Conservation (phyloP, 2,888 invertebrate genomes). For the Therioaphis trifolii region DNA sequence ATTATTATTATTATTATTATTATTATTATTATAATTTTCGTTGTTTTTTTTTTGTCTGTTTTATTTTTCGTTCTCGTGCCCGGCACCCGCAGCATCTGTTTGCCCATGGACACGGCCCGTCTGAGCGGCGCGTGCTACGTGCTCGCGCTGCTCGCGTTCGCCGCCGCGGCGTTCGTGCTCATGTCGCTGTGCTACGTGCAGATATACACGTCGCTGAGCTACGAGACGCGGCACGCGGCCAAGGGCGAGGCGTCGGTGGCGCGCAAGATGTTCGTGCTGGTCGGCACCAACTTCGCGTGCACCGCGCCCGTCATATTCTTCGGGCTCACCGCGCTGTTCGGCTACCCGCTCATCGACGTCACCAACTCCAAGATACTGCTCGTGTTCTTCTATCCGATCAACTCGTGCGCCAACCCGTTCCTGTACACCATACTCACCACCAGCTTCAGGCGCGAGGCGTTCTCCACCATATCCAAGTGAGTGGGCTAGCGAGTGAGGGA, state of each 20-base stretch:
- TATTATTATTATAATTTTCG: no score
- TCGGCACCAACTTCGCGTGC: constrained; percentile 84
- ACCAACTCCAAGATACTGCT: constrained; percentile 83
- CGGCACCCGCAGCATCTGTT: constrained; percentile 78
- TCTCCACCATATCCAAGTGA: constrained; percentile 76
- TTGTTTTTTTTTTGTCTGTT: no score
- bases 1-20: no score
- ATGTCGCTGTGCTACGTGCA: constrained; percentile 88
- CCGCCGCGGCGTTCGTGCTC: constrained; percentile 83
- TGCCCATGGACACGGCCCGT: constrained; percentile 85
- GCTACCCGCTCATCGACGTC: constrained; percentile 85
- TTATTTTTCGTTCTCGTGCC: no score
- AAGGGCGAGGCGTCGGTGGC: constrained; percentile 81
- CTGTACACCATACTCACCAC: constrained; percentile 90
- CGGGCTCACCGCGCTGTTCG: constrained; percentile 85
- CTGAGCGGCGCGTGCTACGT: constrained; percentile 80
- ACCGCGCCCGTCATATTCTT: constrained; percentile 92
- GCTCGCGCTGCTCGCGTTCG: constrained; percentile 79
- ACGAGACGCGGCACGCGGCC: constrained; percentile 68
- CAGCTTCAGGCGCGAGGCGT: constrained; percentile 83
- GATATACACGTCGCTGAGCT: constrained; percentile 83
- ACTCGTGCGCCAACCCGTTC: constrained; percentile 93
- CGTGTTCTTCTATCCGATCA: constrained; percentile 91
- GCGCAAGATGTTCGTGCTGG: constrained; percentile 89
- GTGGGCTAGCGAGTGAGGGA: no score